Percentiles rank a stretch among this genome's conserved stretches.
Conservation (phyloP, 64 coral and sea anemone species). For the Stylophora pistillata region DNA sequence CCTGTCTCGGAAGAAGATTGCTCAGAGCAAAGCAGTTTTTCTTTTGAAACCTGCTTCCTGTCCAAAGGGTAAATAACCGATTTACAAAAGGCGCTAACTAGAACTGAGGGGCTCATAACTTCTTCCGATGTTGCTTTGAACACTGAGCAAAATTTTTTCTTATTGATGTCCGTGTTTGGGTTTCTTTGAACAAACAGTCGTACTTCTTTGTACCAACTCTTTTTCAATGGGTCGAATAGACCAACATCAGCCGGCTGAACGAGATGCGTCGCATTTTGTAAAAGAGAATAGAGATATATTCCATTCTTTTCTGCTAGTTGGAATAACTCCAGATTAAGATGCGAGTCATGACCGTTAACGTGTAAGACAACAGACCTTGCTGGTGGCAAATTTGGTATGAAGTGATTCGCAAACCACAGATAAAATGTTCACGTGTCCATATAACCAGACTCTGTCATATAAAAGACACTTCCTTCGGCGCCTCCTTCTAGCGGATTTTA, state of each 20-base stretch:
- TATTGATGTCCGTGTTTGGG: conserved; percentile 43
- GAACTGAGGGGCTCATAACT: conserved; percentile 22
- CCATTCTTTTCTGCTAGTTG: conserved; percentile 34
- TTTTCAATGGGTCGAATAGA: conserved; percentile 25
- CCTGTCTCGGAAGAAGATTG: conserved; percentile 21
- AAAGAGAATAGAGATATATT: conserved; percentile 33
- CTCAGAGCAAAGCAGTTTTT: conserved; percentile 18
- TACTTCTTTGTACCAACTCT: conserved; percentile 13
- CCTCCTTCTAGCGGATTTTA: conserved; percentile 67
- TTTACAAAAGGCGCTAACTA: conserved; percentile 32
- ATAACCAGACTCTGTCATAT: conserved; percentile 32
- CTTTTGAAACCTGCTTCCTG: conserved; percentile 5
- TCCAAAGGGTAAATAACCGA: conserved; percentile 24
- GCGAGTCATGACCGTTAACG: conserved; percentile 4
- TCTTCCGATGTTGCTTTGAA: conserved; percentile 37
- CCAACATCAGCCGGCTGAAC: conserved; percentile 38
- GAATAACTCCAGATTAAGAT: too few relatives aligned
- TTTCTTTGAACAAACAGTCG: conserved; percentile 1
- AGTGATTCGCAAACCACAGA: conserved; percentile 54
- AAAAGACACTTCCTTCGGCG: conserved; percentile 57
- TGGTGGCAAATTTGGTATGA: conserved; percentile 53
- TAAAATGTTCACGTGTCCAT: conserved; percentile 48
- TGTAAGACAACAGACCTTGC: conserved; percentile 35
- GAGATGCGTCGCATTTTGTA: conserved; percentile 42
- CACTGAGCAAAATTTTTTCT: conserved; percentile 41